These are phyloP conservation scores for Rhinoptilus africanus DNA, from an alignment of 2,113 vertebrate species.

Conservation along the genomic window DNA sequence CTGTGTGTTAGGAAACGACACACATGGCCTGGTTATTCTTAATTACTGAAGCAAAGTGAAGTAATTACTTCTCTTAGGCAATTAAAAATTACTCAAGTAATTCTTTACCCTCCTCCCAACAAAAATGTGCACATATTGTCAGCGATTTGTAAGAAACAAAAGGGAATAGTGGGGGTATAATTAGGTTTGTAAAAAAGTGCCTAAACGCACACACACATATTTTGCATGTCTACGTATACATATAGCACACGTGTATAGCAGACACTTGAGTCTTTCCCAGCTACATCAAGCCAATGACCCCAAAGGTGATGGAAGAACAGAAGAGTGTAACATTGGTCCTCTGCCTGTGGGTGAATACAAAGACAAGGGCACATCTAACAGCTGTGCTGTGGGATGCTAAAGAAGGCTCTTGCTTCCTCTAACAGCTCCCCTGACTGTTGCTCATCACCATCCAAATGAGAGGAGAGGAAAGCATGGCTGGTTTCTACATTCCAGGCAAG, in stretches of 20 bases:
- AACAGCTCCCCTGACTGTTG: background rate
- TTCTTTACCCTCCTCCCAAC: conserved; percentile 9
- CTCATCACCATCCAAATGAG: background rate
- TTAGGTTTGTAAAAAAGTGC: background rate
- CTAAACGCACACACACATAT: background rate
- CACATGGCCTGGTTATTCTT: conserved; percentile 49
- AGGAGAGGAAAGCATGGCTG: background rate
- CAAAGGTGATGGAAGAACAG: background rate
- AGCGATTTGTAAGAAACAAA: conserved; percentile 36
- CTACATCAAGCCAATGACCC: background rate
- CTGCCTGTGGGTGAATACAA: background rate
- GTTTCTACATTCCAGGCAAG: background rate
- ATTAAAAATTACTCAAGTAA: conserved; percentile 51
- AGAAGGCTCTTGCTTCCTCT: background rate
- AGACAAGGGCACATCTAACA: background rate
- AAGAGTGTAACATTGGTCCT: background rate
- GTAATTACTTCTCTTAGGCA: conserved; percentile 64
- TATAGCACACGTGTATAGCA: background rate
- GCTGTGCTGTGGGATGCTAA: background rate
- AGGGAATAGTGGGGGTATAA: background rate
- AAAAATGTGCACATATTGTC: conserved; percentile 25
- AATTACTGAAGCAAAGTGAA: conserved; percentile 58
- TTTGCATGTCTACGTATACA: background rate
- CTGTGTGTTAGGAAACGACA: conserved; percentile 1
- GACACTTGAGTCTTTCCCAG: background rate